Base-by-base conservation (phyloP, 1,140 invertebrate species). In the Adoxophyes honmai region DNA sequence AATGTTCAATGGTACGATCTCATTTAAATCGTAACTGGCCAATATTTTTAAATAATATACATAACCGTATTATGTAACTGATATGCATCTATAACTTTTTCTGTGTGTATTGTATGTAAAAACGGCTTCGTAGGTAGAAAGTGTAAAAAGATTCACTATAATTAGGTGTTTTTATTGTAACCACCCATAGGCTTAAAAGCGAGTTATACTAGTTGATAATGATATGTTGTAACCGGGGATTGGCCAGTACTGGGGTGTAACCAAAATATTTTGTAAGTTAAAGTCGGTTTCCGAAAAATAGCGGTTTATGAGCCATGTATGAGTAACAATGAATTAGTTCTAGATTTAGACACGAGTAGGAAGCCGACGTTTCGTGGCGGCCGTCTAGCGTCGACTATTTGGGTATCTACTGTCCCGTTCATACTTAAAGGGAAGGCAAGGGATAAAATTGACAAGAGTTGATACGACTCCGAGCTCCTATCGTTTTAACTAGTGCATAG, bases 51-150 rank as follows among this genome's bases (percentile, higher is more conserved):
- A 62, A 62, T 48, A 48, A 9, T 44, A 44, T 62, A 61, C 57
- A 59, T 65, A 60, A 61, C 55, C 56, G 58, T 64, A 53, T 69
- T 75, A 52, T 58, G 36, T 58, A 59, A 59, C 18, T 9, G 21
- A 48, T 62, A 62, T 57, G 44, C 57, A 65, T 61, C 55, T 58
- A 55, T 59, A 68, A 60, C 60, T 70, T 62, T 69, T 67, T 78
- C 56, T 75, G 74, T 81, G 78, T 81, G 73, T 69, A 81, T 64
- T 74, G 53, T 64, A 64, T 73, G 70, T 76, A 76, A 66, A 71
- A 73, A 79, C 59, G 61, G 78, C 78, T 81, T 81, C 56, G 54
- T 79, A 77, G 74, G 66, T 73, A 78, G 68, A 72, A 59, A 70
- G 67, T 75, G 69, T 76, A 76, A 68, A 70, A 74, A 70, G 64